Evolutionary conservation across 2,113 vertebrate genomes (phyloP), one percentile per base, ranked within the genome.

Genomic region (Bubo scandiacus): DNA sequence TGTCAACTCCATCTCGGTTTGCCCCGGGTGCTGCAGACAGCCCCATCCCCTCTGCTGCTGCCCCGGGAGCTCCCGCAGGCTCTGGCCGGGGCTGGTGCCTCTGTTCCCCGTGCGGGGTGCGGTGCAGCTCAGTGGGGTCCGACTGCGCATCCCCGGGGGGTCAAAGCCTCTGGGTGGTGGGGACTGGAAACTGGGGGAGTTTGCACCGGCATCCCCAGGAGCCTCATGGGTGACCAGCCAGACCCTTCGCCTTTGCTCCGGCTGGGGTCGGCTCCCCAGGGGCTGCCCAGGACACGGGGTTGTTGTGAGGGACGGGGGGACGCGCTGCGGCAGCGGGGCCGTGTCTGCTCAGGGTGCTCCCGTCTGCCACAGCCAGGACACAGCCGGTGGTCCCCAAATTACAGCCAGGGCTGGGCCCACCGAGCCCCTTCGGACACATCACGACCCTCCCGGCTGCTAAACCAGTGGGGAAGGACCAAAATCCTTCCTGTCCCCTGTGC

Each of bases 21-120:
- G 49, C 79, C 19, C 72, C 3, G 25, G 14, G 45, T n/a, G 51
- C 81, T 72, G 70, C 47, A n/a, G 45, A 23, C 36, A 29, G 16
- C 25, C 32, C 67, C 1, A 1, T 11, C 32, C 36, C 42, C 40
- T 16, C 27, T 54, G 14, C 66, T 63, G 71, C 42, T 68, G 52
- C 38, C 34, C 32, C 1, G 0, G 32, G 51, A 80, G 58, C 30
- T 81, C 40, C 58, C 0, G 0, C n/a, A 32, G 72, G 21, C 14
- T 27, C 51, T 0, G 3, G 75, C 63, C 13, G 36, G 58, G 40
- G 21, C 47, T 65, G 22, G 4, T 38, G 32, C 32, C 42, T 58
- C n/a, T 2, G 1, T 15, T 59, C 38, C 32, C 15, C 6, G 34
- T 10, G 29, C 0, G 1, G 16, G 36, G 20, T n/a, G 15, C 4